Conservation (phyloP, 2,113 vertebrate genomes). For the Mesembrinibis cayennensis region DNA sequence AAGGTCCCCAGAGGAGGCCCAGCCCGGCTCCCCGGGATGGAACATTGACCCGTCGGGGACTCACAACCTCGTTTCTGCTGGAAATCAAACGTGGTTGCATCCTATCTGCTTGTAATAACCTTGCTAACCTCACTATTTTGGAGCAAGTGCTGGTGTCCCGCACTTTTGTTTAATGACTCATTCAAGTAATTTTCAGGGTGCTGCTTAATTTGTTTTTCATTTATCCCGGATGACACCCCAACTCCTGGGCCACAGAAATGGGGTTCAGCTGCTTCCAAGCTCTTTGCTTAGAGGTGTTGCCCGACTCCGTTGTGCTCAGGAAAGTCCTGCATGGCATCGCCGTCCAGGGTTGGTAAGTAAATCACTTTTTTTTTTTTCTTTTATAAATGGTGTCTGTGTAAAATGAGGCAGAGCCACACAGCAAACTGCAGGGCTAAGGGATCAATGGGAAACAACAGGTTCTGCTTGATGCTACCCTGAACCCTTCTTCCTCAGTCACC, state of each 20-base stretch:
- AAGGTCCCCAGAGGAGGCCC: not conserved
- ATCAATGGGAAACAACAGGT: not conserved
- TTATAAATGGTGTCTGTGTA: not conserved
- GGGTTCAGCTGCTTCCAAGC: not conserved
- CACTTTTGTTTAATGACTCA: not conserved
- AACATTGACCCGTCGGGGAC: not conserved
- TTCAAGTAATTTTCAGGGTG: constrained; percentile 26
- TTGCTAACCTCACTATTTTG: not conserved
- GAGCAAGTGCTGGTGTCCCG: not conserved
- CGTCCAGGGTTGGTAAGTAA: constrained; percentile 41
- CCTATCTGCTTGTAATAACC: not conserved
- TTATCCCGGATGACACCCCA: not conserved
- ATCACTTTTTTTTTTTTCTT: not conserved
- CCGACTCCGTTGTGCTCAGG: not conserved
- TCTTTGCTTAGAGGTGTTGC: not conserved
- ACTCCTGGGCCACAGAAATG: not conserved
- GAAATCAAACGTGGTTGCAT: not conserved
- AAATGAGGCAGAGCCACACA: not conserved
- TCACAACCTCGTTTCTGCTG: not conserved
- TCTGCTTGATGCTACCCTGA: not conserved
- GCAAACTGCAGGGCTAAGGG: not conserved
- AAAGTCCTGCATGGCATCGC: not conserved
- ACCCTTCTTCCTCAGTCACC: not conserved
- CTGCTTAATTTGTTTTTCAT: constrained; percentile 20
- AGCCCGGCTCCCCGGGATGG: not conserved